phyloP scores from a whole-genome alignment of 2,888 invertebrate species.

The Trachelus stipa region DNA sequence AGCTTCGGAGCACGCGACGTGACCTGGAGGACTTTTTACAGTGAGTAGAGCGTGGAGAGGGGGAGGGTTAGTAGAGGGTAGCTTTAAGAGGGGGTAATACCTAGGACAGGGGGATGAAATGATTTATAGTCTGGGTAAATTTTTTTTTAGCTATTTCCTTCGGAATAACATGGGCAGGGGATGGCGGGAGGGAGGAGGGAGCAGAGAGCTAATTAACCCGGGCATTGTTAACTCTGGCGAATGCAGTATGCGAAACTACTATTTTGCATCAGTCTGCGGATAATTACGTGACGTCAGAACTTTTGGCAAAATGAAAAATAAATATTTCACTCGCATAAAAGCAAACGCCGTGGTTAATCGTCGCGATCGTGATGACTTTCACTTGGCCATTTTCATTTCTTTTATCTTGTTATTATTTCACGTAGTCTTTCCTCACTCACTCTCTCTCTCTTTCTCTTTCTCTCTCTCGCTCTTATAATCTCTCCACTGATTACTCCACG shows the following conservation, averaged over 20 bases:
- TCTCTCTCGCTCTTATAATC: neutral
- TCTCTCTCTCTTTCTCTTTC: too few species aligned
- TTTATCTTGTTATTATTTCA: neutral
- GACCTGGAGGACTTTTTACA: neutral
- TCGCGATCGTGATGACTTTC: neutral
- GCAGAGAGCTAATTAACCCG: conserved; percentile 58
- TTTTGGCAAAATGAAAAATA: neutral
- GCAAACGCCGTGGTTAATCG: neutral
- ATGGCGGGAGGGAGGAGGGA: too few species aligned
- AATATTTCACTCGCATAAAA: neutral
- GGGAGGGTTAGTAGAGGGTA: neutral
- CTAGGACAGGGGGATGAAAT: conserved; percentile 36
- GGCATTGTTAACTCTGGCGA: conserved; percentile 52
- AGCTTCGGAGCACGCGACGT: conserved; percentile 6
- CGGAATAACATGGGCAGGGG: conserved; percentile 49
- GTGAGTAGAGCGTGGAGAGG: neutral
- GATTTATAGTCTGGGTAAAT: conserved; percentile 49
- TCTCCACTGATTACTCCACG: neutral
- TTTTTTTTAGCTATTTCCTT: conserved; percentile 51
- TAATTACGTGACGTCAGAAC: neutral
- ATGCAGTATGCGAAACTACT: conserved; percentile 50
- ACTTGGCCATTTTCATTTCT: neutral
- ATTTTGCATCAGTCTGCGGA: conserved; percentile 43
- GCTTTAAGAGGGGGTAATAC: conserved; percentile 10
- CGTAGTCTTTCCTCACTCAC: neutral